These are phyloP conservation scores for Ectobius pallidus DNA, from an alignment of 2,888 invertebrate genomes.

Conservation along the genomic window DNA sequence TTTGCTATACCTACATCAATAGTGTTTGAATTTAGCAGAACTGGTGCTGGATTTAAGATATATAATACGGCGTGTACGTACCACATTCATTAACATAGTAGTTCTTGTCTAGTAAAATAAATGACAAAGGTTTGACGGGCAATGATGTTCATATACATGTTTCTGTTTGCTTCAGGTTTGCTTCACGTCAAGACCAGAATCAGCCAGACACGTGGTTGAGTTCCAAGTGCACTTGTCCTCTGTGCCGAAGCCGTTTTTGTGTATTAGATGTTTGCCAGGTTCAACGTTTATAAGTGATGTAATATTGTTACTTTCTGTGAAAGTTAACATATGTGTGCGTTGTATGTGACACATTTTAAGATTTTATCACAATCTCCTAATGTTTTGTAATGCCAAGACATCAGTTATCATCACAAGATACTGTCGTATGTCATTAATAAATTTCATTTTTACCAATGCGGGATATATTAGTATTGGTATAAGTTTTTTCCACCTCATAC, in stretches of 20 bases:
- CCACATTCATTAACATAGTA: too few species aligned
- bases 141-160: not conserved
- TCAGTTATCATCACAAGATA: not conserved
- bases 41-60: too few species aligned
- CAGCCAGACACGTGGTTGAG: constrained; percentile 78
- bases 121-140: not conserved
- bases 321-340: not conserved
- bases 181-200: constrained; percentile 75
- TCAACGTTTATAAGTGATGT: too few species aligned
- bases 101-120: too few species aligned
- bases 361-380: too few species aligned
- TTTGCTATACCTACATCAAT: too few species aligned
- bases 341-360: not conserved
- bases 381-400: not conserved
- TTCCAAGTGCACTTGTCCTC: constrained; percentile 85
- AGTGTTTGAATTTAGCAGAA: too few species aligned
- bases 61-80: too few species aligned
- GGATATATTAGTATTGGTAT: too few species aligned
- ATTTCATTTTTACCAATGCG: too few species aligned
- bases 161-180: constrained; percentile 65
- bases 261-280: constrained; percentile 78
- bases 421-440: too few species aligned
- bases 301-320: not conserved
- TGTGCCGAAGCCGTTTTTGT: constrained; percentile 85
- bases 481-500: too few species aligned